Evolutionary conservation across 2,113 vertebrate species (phyloP), one percentile per base, ranked within the genome.

Genomic region (Ahaetulla prasina): DNA sequence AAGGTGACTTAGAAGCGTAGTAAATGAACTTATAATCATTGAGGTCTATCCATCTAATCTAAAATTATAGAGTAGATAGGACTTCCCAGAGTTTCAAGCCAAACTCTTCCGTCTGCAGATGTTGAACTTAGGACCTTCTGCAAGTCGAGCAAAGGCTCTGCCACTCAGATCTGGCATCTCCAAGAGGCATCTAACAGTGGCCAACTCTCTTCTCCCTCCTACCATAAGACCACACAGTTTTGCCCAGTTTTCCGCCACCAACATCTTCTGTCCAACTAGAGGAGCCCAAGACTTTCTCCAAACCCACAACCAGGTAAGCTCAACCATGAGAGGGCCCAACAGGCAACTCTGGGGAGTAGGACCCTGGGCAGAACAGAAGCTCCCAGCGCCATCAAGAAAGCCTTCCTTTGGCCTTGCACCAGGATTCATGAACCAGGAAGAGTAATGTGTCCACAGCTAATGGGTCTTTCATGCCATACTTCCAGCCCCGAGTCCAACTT

Each of bases 401-500:
- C 35, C 35, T 39, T 39, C 35, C 35, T 8, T 22, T 43, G 74
- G 35, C 16, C 35, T 80, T 22, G 35, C 35, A 22, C 74, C 39
- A 39, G 74, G 8, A 1, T 22, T 8, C 3, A 8, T 8, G 35
- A 80, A 22, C 16, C 18, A 80, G 74, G 74, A 9, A 39, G 35
- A 39, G 35, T 8, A 20, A 7, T 8, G 2, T 1, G 35, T 20
- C 7, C 35, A 80, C 35, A 22, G 74, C 35, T 39, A 8, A 39
- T 39, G n/a, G 35, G n/a, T 8, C 8, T 39, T 43, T 35, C 68
- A 39, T 9, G 68, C 14, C 7, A 3, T 9, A 8, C 35, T 80
- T 39, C 74, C 35, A 39, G n/a, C 68, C 68, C 68, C 14, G 11
- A 0, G 89, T 0, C n/a, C 25, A 45, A 85, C 97, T 96, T 96